These are phyloP conservation scores for Drosophila teissieri DNA, from an alignment of 1,140 invertebrate species.

Conservation along the genomic window DNA sequence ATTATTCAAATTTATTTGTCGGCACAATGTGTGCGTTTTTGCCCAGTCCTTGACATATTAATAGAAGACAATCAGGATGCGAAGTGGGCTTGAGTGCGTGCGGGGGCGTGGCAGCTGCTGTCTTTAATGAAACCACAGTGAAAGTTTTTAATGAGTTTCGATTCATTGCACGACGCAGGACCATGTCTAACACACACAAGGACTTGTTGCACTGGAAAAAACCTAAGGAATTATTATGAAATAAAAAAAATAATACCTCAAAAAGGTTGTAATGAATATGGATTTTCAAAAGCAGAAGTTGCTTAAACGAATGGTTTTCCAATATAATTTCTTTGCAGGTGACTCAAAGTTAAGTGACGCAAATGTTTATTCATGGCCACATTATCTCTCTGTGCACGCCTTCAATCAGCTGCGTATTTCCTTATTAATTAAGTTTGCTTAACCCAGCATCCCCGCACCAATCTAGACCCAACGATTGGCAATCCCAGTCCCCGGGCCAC, in stretches of 20 bases:
- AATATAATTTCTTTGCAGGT: too few species aligned
- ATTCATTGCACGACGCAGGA: constrained; percentile 68
- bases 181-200: constrained; percentile 2
- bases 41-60: constrained; percentile 43
- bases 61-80: constrained; percentile 33
- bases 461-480: background rate
- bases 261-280: too few species aligned
- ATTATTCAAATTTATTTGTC: constrained; percentile 83
- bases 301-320: too few species aligned
- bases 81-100: constrained; percentile 1
- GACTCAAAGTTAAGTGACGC: background rate
- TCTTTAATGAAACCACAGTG: constrained; percentile 67
- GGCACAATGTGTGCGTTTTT: constrained; percentile 48
- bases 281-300: too few species aligned
- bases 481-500: constrained; percentile 32
- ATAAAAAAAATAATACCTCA: too few species aligned
- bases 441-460: constrained; percentile 43
- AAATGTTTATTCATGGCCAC: background rate
- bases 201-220: background rate
- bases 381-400: constrained; percentile 9
- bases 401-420: constrained; percentile 53
- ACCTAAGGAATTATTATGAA: too few species aligned
- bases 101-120: constrained; percentile 45
- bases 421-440: constrained; percentile 82
- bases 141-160: constrained; percentile 83